These are phyloP conservation scores for Diadegma fenestrale DNA, from an alignment of 2,888 invertebrate genomes.

Conservation along the genomic window DNA sequence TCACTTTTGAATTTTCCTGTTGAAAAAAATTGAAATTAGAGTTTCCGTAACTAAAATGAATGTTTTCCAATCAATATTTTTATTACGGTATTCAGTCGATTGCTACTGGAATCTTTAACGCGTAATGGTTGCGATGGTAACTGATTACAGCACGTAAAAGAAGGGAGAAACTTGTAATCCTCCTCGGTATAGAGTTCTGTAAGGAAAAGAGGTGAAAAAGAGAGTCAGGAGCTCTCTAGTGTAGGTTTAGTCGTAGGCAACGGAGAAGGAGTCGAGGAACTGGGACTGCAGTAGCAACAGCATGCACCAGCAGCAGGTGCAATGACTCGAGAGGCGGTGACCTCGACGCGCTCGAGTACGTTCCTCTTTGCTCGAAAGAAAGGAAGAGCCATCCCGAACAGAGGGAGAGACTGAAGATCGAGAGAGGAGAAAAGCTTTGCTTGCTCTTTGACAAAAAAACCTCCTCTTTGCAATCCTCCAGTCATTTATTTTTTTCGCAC, in stretches of 20 bases:
- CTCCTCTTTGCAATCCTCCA: not conserved
- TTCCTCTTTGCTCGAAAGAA: slow-evolving; percentile 68
- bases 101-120: slow-evolving; percentile 31
- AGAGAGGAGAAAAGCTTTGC: slow-evolving; percentile 9
- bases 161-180: slow-evolving; percentile 30
- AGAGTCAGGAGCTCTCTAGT: slow-evolving; percentile 45
- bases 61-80: not conserved
- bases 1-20: too few relatives aligned
- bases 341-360: slow-evolving; percentile 71
- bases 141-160: not conserved
- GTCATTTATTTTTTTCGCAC: slow-evolving; percentile 3
- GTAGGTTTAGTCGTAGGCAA: slow-evolving; percentile 26
- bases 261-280: slow-evolving; percentile 25
- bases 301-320: slow-evolving; percentile 69
- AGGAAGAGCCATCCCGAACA: slow-evolving; percentile 35
- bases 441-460: not conserved
- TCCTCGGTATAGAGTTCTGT: slow-evolving; percentile 17
- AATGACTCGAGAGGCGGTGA: slow-evolving; percentile 73
- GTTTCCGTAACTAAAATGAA: not conserved
- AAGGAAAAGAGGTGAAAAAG: slow-evolving; percentile 52
- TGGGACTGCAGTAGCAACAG: slow-evolving; percentile 43
- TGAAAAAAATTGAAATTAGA: too few relatives aligned
- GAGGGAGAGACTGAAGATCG: slow-evolving; percentile 38
- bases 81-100: slow-evolving; percentile 10
- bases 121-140: slow-evolving; percentile 8